These are phyloP conservation scores for Tinamus major DNA, from an alignment of 2,797 vertebrate species.

Conservation along the genomic window DNA sequence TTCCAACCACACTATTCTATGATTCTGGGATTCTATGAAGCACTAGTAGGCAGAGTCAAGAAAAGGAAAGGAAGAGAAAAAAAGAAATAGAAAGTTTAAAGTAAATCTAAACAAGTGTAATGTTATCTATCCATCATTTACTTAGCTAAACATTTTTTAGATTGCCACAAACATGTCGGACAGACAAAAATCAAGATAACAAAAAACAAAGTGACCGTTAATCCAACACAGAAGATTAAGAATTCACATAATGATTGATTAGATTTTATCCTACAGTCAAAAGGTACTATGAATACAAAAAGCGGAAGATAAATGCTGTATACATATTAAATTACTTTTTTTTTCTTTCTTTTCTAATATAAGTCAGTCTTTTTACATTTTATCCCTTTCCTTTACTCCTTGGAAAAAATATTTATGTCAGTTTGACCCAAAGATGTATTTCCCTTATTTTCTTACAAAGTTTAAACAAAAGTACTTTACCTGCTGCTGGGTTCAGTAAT, in stretches of 20 bases:
- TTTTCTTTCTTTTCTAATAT: neutral
- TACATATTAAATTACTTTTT: neutral
- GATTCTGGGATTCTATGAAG: neutral
- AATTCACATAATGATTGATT: neutral
- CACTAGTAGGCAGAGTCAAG: neutral
- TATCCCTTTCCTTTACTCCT: neutral
- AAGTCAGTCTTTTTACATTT: neutral
- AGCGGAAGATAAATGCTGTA: neutral
- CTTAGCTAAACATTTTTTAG: neutral
- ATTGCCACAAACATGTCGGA: neutral
- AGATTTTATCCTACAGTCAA: neutral
- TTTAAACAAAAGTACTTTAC: neutral
- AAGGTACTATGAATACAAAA: neutral
- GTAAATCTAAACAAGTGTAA: neutral
- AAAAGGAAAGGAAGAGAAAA: neutral
- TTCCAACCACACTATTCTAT: neutral
- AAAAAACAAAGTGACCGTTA: neutral
- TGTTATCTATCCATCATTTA: neutral
- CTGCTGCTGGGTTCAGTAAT: neutral
- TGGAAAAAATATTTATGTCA: neutral
- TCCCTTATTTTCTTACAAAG: neutral
- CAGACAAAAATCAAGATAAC: neutral
- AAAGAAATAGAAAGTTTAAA: fast-evolving
- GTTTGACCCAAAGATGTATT: neutral
- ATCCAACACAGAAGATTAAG: neutral